Percentiles rank a stretch among this genome's conserved stretches.
These are phyloP conservation scores for Pristionchus entomophagus DNA, from an alignment of 2,888 invertebrate genomes.

Conservation along the genomic window DNA sequence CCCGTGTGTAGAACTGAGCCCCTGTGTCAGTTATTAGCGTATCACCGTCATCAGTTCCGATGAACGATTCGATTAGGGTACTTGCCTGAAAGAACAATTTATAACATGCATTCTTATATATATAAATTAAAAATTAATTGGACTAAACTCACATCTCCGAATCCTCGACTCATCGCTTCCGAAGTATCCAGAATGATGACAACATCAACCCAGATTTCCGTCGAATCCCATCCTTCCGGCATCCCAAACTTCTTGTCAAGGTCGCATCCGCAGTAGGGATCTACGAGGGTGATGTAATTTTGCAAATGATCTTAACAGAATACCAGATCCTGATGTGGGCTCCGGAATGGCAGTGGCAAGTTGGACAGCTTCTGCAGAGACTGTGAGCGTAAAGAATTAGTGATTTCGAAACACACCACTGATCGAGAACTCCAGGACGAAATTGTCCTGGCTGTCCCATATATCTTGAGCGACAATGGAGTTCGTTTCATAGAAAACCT, in stretches of 20 bases:
- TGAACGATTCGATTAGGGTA: neutral
- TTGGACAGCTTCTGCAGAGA: too few relatives aligned
- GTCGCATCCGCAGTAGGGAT: neutral
- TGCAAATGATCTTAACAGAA: too few relatives aligned
- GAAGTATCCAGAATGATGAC: conserved; percentile 7
- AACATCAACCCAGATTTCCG: neutral
- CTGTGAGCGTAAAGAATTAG: too few relatives aligned
- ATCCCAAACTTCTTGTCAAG: neutral
- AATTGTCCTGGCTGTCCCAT: neutral
- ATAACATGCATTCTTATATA: neutral
- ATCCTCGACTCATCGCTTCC: neutral
- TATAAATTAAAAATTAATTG: too few relatives aligned
- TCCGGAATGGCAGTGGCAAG: too few relatives aligned
- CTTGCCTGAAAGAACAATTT: neutral
- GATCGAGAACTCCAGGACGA: neutral
- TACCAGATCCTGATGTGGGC: too few relatives aligned
- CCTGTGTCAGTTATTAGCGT: neutral
- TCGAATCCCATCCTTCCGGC: neutral
- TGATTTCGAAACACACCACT: too few relatives aligned
- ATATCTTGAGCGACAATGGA: neutral
- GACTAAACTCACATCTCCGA: too few relatives aligned
- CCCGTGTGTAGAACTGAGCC: neutral
- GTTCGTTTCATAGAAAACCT: neutral
- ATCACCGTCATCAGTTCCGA: neutral
- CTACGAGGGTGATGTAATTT: neutral